Conservation (phyloP, 2,888 invertebrate genomes). For the Epirrhoe alternata region DNA sequence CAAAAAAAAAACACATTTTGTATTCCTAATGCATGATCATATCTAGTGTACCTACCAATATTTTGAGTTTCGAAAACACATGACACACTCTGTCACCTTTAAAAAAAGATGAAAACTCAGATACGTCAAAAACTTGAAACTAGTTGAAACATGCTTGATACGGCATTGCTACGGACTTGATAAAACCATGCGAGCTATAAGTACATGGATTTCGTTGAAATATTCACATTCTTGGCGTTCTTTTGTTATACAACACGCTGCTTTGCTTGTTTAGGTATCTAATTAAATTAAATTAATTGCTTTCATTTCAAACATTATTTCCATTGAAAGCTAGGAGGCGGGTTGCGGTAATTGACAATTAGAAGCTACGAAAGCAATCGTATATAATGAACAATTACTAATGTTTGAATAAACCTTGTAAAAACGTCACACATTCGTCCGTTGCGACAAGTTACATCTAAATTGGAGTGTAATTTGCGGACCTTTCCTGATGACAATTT, state of each 20-base stretch:
- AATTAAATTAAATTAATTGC: conserved; percentile 20
- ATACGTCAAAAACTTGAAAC: too few species aligned
- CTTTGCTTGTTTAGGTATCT: conserved; percentile 8
- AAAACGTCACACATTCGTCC: conserved; percentile 40
- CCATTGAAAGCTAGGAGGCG: conserved; percentile 17
- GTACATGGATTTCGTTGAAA: not conserved
- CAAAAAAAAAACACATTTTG: too few species aligned
- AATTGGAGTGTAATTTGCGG: conserved; percentile 70
- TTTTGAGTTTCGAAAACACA: too few species aligned
- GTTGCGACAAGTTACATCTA: conserved; percentile 67
- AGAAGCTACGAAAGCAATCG: conserved; percentile 35
- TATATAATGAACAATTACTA: conserved; percentile 31
- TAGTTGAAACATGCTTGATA: too few species aligned
- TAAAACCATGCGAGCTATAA: not conserved
- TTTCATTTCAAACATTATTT: conserved; percentile 15
- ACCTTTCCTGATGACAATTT: conserved; percentile 67
- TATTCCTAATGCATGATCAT: too few species aligned
- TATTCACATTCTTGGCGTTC: too few species aligned
- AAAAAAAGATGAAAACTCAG: too few species aligned
- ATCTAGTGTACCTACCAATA: too few species aligned
- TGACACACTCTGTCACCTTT: too few species aligned
- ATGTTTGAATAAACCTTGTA: conserved; percentile 33
- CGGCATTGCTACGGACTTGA: too few species aligned
- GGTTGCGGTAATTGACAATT: conserved; percentile 31
- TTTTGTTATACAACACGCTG: not conserved